A percentile compares a stretch with the other conserved stretches of the same genome.
Conservation (phyloP, 2,113 vertebrate genomes). For the Ellobius talpinus region DNA sequence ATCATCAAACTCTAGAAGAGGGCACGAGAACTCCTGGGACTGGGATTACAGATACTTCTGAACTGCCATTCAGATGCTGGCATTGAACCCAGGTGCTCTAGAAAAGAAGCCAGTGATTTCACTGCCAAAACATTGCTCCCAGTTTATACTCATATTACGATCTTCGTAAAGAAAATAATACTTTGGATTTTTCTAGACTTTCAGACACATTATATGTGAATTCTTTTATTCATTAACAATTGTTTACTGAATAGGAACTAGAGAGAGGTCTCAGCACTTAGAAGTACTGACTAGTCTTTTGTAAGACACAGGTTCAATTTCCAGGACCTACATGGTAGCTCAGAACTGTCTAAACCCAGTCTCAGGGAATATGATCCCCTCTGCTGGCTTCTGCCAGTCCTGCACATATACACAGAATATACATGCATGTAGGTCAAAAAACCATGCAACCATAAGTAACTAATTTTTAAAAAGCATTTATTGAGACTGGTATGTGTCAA, state of each 20-base stretch:
- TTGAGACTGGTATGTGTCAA: not conserved
- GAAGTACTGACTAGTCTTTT: not conserved
- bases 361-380: not conserved
- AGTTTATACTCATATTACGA: not conserved
- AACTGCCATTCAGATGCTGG: too few relatives aligned
- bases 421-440: not conserved
- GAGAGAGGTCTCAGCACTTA: too few relatives aligned
- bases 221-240: slow-evolving; percentile 49
- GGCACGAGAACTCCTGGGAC: not conserved
- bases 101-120: not conserved
- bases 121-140: not conserved
- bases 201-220: not conserved
- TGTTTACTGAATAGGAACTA: not conserved
- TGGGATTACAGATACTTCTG: not conserved
- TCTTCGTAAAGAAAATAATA: not conserved
- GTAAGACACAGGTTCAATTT: too few relatives aligned
- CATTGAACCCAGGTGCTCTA: not conserved
- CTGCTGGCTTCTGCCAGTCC: not conserved
- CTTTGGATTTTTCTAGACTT: not conserved
- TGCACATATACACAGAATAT: not conserved
- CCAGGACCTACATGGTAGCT: not conserved
- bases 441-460: not conserved
- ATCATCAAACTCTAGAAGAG: not conserved
- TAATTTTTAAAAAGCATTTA: not conserved
- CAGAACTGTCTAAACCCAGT: not conserved